phyloP scores from a whole-genome alignment of 1,140 invertebrate species.

The Drosophila orosa region DNA sequence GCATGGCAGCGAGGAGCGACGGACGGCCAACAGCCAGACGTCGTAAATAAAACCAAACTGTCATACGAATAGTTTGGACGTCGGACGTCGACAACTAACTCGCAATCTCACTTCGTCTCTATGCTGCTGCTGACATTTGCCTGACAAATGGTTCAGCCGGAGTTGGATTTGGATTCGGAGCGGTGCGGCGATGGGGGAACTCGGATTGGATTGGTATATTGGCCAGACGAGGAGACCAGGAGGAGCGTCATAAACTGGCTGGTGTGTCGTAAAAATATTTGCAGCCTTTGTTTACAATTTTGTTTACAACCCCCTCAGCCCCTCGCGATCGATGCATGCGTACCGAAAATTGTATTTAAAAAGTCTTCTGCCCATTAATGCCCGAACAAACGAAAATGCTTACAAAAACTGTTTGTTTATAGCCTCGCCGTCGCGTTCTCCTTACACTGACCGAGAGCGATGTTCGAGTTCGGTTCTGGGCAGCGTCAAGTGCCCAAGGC shows the following conservation, averaged over 20 bases:
- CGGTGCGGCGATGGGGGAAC: neutral
- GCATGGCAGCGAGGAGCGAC: constrained; percentile 35
- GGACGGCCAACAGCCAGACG: constrained; percentile 35
- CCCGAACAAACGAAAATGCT: constrained; percentile 41
- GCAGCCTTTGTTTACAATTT: constrained; percentile 69
- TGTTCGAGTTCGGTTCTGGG: constrained; percentile 42
- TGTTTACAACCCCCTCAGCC: constrained; percentile 56
- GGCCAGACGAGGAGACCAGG: constrained; percentile 30
- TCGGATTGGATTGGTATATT: constrained; percentile 17
- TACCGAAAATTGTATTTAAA: constrained; percentile 63
- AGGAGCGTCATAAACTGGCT: constrained; percentile 53
- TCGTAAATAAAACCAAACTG: constrained; percentile 58
- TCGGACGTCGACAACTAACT: constrained; percentile 49
- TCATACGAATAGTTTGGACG: constrained; percentile 48
- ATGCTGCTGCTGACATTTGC: constrained; percentile 40
- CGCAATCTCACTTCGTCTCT: constrained; percentile 47
- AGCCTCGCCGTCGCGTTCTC: constrained; percentile 26
- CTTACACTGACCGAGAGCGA: constrained; percentile 16
- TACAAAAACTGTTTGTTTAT: constrained; percentile 61
- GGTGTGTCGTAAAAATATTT: constrained; percentile 71
- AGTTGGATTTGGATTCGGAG: constrained; percentile 14
- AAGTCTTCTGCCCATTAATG: constrained; percentile 50
- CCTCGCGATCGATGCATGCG: constrained; percentile 13
- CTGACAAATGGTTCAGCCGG: constrained; percentile 44
- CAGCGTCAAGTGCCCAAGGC: constrained; percentile 40